These are phyloP conservation scores for Pteropus rufus DNA, from an alignment of 2,797 vertebrate genomes.

Conservation along the genomic window DNA sequence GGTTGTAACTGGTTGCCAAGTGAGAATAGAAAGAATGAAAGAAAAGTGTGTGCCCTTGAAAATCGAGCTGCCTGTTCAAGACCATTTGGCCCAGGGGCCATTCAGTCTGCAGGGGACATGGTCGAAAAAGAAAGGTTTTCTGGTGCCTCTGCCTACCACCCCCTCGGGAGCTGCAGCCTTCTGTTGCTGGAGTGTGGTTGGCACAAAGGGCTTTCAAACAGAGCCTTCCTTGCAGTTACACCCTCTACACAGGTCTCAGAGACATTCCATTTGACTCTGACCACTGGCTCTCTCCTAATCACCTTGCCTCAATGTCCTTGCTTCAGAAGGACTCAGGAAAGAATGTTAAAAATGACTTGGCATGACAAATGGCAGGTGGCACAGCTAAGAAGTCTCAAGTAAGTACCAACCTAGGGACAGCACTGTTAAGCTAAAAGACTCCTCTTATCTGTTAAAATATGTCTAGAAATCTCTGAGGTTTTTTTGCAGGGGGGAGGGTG, in stretches of 20 bases:
- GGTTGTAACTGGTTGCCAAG: background rate
- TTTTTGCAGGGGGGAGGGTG: background rate
- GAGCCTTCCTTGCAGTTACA: background rate
- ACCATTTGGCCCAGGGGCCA: background rate
- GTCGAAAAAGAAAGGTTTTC: background rate
- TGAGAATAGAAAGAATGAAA: background rate
- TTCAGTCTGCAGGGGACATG: background rate
- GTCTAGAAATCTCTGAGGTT: background rate
- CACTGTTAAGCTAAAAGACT: background rate
- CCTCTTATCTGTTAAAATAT: background rate
- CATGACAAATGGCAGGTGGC: background rate
- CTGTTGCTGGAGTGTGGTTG: background rate
- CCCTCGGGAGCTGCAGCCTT: background rate
- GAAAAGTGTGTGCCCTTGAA: background rate
- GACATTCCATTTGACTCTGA: background rate
- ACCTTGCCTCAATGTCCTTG: background rate
- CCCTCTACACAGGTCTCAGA: background rate
- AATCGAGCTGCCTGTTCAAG: constrained; percentile 6
- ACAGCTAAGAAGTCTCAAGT: background rate
- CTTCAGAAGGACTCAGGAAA: background rate
- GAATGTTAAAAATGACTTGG: background rate
- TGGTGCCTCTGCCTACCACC: background rate
- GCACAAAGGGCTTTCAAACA: background rate
- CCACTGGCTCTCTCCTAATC: background rate
- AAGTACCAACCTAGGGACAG: background rate